These are phyloP conservation scores for Acanthosepion esculentum DNA, from an alignment of 2,888 invertebrate genomes.

Conservation along the genomic window DNA sequence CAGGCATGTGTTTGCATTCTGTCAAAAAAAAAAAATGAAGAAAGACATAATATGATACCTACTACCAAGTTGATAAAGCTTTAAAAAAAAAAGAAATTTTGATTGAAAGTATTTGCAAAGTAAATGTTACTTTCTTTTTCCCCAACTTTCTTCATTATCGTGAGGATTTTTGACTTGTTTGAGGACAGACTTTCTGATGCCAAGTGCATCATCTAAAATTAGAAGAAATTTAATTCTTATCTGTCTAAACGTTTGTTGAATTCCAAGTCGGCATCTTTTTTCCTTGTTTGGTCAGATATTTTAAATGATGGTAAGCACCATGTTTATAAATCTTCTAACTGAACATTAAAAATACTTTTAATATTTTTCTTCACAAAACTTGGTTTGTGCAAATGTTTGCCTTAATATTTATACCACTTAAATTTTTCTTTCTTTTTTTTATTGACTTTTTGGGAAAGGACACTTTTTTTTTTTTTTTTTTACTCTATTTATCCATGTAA, in stretches of 20 bases:
- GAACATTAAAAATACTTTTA: background rate
- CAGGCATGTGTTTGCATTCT: no score
- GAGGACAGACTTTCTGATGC: background rate
- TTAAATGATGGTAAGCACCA: background rate
- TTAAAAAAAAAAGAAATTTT: background rate
- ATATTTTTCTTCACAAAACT: background rate
- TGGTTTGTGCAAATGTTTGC: background rate
- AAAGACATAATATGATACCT: no score
- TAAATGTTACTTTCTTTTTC: background rate
- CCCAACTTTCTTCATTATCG: background rate
- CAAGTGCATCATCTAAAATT: background rate
- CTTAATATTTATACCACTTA: background rate
- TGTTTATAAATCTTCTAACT: background rate
- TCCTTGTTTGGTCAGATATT: slow-evolving; percentile 18
- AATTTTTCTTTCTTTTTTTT: background rate
- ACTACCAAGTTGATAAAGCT: background rate
- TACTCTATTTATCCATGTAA: no score
- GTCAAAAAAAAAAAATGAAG: no score
- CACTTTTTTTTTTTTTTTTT: no score
- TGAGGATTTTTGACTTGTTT: background rate
- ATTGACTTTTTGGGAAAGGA: background rate
- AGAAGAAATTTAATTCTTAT: background rate
- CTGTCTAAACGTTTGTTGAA: background rate
- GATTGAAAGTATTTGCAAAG: background rate
- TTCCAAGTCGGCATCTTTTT: background rate